Conservation (phyloP, 2,113 vertebrate genomes). For the Ammodytes dubius region DNA sequence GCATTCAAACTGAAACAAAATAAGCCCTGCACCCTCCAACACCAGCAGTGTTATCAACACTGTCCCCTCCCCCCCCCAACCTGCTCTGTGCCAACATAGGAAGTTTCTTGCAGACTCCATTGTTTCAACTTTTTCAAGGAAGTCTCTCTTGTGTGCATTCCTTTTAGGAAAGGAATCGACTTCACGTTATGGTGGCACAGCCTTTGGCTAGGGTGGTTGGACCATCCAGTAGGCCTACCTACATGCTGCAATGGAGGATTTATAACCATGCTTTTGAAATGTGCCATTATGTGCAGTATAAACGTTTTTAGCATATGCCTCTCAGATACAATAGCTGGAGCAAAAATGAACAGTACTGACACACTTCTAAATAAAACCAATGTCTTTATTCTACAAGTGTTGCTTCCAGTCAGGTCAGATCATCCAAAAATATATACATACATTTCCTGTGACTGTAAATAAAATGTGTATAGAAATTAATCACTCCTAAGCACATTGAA, state of each 20-base stretch:
- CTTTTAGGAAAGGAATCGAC: constrained; percentile 45
- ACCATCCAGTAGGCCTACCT: neutral
- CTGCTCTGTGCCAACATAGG: constrained; percentile 51
- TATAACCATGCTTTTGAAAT: neutral
- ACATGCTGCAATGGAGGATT: neutral
- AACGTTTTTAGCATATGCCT: neutral
- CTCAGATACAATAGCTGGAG: neutral
- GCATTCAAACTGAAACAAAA: constrained; percentile 68
- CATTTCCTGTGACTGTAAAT: constrained; percentile 58
- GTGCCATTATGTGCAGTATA: neutral
- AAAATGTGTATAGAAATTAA: constrained; percentile 58
- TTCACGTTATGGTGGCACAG: constrained; percentile 11
- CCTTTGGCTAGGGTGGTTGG: neutral
- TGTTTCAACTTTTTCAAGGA: constrained; percentile 72
- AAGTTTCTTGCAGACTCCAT: constrained; percentile 61
- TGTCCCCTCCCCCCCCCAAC: neutral
- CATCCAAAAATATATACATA: constrained; percentile 82
- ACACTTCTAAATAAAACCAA: constrained; percentile 77
- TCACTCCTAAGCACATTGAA: constrained; percentile 12
- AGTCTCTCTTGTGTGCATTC: constrained; percentile 48
- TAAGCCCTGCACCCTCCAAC: constrained; percentile 9
- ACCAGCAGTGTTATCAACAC: constrained; percentile 9
- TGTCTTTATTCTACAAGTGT: constrained; percentile 80
- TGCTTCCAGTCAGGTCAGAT: constrained; percentile 55
- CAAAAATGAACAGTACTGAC: constrained; percentile 60